These are phyloP conservation scores for Bostrychus sinensis DNA, from an alignment of 2,113 vertebrate genomes.

Conservation along the genomic window DNA sequence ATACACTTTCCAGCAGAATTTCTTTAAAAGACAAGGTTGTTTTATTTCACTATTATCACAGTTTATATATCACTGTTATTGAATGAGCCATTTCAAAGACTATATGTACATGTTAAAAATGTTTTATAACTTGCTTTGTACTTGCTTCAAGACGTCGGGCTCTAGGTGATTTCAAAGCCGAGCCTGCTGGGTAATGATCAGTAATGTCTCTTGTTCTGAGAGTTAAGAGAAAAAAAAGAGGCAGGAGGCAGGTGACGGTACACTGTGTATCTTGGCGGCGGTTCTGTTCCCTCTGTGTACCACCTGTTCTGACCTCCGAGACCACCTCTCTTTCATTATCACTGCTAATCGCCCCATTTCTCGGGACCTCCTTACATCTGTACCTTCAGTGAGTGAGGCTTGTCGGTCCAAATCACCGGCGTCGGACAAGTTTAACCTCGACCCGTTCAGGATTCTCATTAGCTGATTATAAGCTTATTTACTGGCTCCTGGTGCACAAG, in stretches of 20 bases:
- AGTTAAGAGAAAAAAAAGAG: not conserved
- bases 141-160: not conserved
- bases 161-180: slow-evolving; percentile 5
- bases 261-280: not conserved
- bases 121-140: not conserved
- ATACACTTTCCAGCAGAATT: no score
- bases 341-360: not conserved
- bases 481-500: not conserved
- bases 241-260: slow-evolving; percentile 2
- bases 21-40: no score
- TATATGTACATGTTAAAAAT: no score
- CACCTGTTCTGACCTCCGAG: slow-evolving; percentile 1
- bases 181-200: slow-evolving; percentile 13
- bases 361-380: not conserved
- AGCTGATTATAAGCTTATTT: slow-evolving; percentile 43
- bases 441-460: slow-evolving; percentile 16
- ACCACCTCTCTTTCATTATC: not conserved
- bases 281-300: not conserved
- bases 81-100: not conserved
- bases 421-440: slow-evolving; percentile 9
- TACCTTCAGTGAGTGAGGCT: not conserved
- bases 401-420: slow-evolving; percentile 16
- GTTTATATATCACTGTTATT: no score
- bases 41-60: not conserved
- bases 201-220: slow-evolving; percentile 16